phyloP scores from a whole-genome alignment of 2,113 vertebrate species.

The Melospiza melodia region DNA sequence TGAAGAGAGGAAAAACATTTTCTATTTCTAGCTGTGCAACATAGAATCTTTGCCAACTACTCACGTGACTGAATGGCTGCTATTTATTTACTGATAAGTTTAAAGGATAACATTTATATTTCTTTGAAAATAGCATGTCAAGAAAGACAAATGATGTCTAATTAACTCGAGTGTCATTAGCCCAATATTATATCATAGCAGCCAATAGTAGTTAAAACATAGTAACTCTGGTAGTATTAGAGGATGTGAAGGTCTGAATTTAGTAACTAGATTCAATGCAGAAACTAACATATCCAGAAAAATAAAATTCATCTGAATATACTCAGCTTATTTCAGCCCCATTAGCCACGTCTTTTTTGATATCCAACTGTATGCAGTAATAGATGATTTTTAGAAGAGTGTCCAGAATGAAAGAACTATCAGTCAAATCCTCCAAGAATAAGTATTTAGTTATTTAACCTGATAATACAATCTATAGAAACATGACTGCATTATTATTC shows the following conservation, averaged over 20 bases:
- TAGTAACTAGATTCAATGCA: neutral
- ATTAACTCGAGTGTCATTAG: neutral
- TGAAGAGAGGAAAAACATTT: constrained; percentile 53
- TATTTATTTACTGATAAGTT: neutral
- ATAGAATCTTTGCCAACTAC: neutral
- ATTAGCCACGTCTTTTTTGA: neutral
- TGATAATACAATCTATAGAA: neutral
- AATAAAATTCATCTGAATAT: neutral
- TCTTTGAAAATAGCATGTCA: neutral
- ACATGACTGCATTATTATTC: neutral
- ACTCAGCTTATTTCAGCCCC: neutral
- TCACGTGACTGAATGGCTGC: neutral
- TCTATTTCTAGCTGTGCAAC: constrained; percentile 1
- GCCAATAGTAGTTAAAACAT: neutral
- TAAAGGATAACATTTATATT: neutral
- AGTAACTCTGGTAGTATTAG: neutral
- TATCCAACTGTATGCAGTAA: neutral
- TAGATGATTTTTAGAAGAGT: neutral
- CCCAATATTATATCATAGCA: neutral
- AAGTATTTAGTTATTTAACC: neutral
- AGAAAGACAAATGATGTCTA: neutral
- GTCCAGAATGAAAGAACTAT: neutral
- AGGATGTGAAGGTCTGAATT: neutral
- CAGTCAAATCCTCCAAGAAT: neutral
- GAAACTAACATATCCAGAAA: neutral